Evolutionary conservation across 2,888 invertebrate species (phyloP).

Genomic region (Drosophila kambysellisi): DNA sequence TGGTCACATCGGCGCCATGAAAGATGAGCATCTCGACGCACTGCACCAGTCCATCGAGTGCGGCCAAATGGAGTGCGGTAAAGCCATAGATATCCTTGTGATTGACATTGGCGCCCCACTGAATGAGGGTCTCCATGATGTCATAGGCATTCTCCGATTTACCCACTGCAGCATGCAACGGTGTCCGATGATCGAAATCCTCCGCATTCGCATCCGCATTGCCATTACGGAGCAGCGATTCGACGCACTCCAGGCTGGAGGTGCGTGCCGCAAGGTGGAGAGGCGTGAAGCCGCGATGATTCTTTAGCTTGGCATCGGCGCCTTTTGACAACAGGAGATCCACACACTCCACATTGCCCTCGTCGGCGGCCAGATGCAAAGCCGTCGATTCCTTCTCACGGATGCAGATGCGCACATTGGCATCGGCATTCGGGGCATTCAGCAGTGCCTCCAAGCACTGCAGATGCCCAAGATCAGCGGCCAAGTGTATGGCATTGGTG

Average conservation of each 20-base stretch:
- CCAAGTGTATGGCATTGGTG: constrained; percentile 92
- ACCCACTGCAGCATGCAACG: constrained; percentile 93
- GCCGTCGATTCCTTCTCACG: constrained; percentile 92
- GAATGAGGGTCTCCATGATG: constrained; percentile 91
- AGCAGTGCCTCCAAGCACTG: constrained; percentile 91
- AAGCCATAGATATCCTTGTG: constrained; percentile 94
- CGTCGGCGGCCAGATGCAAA: constrained; percentile 94
- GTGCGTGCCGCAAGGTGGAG: constrained; percentile 93
- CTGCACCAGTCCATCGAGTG: constrained; percentile 92
- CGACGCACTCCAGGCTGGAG: constrained; percentile 92
- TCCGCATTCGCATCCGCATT: constrained; percentile 92
- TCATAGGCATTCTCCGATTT: constrained; percentile 93
- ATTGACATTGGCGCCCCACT: constrained; percentile 93
- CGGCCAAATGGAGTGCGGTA: constrained; percentile 93
- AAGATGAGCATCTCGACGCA: constrained; percentile 94
- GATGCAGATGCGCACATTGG: constrained; percentile 89
- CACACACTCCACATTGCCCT: constrained; percentile 93
- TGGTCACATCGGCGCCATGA: constrained; percentile 95
- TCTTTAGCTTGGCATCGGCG: constrained; percentile 91
- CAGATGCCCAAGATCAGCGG: constrained; percentile 92
- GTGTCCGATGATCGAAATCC: constrained; percentile 92
- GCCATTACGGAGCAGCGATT: constrained; percentile 90
- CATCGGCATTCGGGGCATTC: constrained; percentile 90
- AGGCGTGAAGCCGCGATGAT: constrained; percentile 93
- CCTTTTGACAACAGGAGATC: constrained; percentile 90